Conservation (phyloP, 2,888 invertebrate species). For the Sturmia bella region DNA sequence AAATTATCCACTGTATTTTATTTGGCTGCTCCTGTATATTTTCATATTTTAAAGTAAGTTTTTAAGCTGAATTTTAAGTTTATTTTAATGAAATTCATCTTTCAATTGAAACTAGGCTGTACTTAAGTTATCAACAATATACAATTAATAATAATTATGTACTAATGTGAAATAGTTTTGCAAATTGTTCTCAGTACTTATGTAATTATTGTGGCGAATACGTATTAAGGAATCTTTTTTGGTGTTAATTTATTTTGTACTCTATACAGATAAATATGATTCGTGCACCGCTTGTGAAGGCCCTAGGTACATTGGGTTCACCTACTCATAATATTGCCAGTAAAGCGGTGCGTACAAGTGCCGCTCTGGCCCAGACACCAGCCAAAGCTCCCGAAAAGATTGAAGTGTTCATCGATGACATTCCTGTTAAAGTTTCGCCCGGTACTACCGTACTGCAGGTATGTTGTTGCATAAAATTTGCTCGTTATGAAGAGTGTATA, state of each 20-base stretch:
- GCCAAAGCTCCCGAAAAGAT: constrained; percentile 88
- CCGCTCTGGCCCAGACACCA: constrained; percentile 81
- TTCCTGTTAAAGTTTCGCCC: constrained; percentile 95
- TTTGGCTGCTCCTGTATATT: constrained; percentile 62
- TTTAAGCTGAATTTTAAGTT: background rate
- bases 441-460: constrained; percentile 98
- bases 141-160: background rate
- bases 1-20: constrained; percentile 59
- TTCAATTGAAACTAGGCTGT: background rate
- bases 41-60: constrained; percentile 66
- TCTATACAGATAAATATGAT: constrained; percentile 84
- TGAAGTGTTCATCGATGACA: constrained; percentile 98
- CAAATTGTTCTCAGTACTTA: constrained; percentile 49
- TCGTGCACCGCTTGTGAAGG: constrained; percentile 88
- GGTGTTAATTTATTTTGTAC: background rate
- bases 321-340: constrained; percentile 82
- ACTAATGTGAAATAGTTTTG: constrained; percentile 6
- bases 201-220: constrained; percentile 51
- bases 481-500: constrained; percentile 3
- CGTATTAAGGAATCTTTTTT: too few relatives aligned
- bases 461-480: constrained; percentile 68
- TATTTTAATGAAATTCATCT: background rate
- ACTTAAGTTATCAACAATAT: background rate
- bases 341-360: constrained; percentile 82
- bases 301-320: constrained; percentile 83